These are phyloP conservation scores for Diplolepis rosae DNA, from an alignment of 2,888 invertebrate genomes.

Conservation along the genomic window DNA sequence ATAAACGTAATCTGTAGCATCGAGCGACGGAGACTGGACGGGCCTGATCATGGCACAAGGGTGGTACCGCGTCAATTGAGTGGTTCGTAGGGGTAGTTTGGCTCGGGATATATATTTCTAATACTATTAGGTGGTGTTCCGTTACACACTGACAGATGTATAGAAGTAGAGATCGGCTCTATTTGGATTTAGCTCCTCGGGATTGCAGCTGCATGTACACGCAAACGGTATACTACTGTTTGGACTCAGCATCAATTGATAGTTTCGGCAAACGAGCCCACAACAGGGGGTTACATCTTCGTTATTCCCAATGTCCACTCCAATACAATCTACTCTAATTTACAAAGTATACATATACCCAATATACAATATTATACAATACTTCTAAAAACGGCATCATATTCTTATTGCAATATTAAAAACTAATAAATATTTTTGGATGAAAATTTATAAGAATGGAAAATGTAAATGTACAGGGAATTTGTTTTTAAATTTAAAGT, in stretches of 20 bases:
- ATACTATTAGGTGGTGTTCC: slow-evolving; percentile 73
- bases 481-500: no score
- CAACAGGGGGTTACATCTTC: slow-evolving; percentile 31
- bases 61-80: slow-evolving; percentile 35
- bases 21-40: slow-evolving; percentile 42
- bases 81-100: slow-evolving; percentile 28
- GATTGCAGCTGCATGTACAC: slow-evolving; percentile 52
- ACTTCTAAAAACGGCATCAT: no score
- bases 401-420: no score
- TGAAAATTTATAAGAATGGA: no score
- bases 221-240: slow-evolving; percentile 45
- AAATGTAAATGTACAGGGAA: no score
- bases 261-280: slow-evolving; percentile 64
- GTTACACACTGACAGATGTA: slow-evolving; percentile 73
- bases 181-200: slow-evolving; percentile 62
- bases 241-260: slow-evolving; percentile 64
- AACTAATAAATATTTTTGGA: no score
- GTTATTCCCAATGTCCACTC: slow-evolving; percentile 2
- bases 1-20: slow-evolving; percentile 42
- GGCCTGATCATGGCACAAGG: slow-evolving; percentile 25
- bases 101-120: slow-evolving; percentile 60
- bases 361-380: no score
- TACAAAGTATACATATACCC: no score
- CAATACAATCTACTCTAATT: background rate
- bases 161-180: slow-evolving; percentile 62